A percentile compares a stretch with the other conserved stretches of the same genome.
phyloP scores from a whole-genome alignment of 2,888 invertebrate genomes.

The Spisula solida region DNA sequence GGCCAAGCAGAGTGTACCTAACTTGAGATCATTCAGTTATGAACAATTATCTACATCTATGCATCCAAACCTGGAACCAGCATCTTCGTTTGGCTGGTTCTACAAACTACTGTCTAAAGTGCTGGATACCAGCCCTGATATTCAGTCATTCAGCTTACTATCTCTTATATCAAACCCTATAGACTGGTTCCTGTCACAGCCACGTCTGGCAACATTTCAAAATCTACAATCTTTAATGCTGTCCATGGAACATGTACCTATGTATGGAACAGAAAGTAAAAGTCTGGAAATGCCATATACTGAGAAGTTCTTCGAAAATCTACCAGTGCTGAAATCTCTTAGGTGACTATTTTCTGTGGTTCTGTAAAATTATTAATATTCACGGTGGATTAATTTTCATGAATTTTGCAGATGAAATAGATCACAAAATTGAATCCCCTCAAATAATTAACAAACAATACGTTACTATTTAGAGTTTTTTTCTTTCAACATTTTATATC shows the following conservation, averaged over 20 bases:
- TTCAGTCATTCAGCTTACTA: constrained; percentile 49
- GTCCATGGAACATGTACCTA: constrained; percentile 21
- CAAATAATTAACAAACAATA: neutral
- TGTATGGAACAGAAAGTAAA: neutral
- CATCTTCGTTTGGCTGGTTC: constrained; percentile 37
- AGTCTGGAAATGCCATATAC: constrained; percentile 15
- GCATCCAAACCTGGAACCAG: constrained; percentile 13
- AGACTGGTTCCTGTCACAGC: constrained; percentile 46
- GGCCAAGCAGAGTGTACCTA: neutral
- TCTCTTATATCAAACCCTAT: constrained; percentile 51
- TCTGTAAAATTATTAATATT: neutral
- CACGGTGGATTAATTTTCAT: no score
- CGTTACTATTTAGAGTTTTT: no score
- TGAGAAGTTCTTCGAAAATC: constrained; percentile 35
- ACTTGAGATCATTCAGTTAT: constrained; percentile 40
- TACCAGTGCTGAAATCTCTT: constrained; percentile 42
- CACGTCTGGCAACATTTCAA: constrained; percentile 40
- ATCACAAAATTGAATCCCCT: no score
- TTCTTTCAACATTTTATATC: no score
- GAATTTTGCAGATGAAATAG: neutral
- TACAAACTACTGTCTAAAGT: constrained; percentile 19
- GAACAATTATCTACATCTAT: constrained; percentile 27
- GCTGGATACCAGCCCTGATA: constrained; percentile 37
- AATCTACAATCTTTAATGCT: constrained; percentile 55
- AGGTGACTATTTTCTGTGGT: constrained; percentile 42